A percentile compares a stretch with the other conserved stretches of the same genome.
phyloP scores from a whole-genome alignment of 2,888 invertebrate species.

The Mellilla xanthometata region DNA sequence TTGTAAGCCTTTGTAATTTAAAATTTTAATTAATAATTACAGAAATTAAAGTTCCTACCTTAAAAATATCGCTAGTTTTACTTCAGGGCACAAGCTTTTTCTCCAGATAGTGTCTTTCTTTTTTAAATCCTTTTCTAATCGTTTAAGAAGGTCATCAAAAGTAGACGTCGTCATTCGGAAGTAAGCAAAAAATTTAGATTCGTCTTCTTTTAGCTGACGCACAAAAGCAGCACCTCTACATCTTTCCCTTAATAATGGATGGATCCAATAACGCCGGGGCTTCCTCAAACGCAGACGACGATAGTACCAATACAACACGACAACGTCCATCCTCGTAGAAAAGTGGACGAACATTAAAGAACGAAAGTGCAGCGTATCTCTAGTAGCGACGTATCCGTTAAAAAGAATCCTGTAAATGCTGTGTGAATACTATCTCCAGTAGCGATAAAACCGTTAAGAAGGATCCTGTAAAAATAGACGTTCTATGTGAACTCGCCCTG shows the following conservation, averaged over 20 bases:
- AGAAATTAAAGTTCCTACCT: conserved; percentile 15
- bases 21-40: conserved; percentile 16
- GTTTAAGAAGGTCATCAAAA: conserved; percentile 29
- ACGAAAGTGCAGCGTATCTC: conserved; percentile 4
- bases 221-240: conserved; percentile 24
- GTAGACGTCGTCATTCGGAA: conserved; percentile 22
- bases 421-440: too few species aligned
- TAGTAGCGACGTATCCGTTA: background rate
- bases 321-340: conserved; percentile 11
- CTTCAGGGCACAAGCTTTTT: conserved; percentile 24
- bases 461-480: too few species aligned
- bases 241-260: conserved; percentile 29
- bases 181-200: conserved; percentile 28
- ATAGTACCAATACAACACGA: conserved; percentile 34
- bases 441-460: too few species aligned
- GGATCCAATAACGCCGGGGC: conserved; percentile 29
- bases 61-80: conserved; percentile 22
- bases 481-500: too few species aligned
- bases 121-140: conserved; percentile 30
- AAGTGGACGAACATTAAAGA: conserved; percentile 1
- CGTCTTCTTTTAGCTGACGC: conserved; percentile 28
- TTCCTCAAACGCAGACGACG: conserved; percentile 30
- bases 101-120: conserved; percentile 25
- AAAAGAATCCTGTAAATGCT: background rate
- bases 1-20: conserved; percentile 17